Percentiles rank a stretch among this genome's conserved stretches.
Evolutionary conservation across 2,113 vertebrate genomes (phyloP).

Genomic region (Oenanthe oenanthe): DNA sequence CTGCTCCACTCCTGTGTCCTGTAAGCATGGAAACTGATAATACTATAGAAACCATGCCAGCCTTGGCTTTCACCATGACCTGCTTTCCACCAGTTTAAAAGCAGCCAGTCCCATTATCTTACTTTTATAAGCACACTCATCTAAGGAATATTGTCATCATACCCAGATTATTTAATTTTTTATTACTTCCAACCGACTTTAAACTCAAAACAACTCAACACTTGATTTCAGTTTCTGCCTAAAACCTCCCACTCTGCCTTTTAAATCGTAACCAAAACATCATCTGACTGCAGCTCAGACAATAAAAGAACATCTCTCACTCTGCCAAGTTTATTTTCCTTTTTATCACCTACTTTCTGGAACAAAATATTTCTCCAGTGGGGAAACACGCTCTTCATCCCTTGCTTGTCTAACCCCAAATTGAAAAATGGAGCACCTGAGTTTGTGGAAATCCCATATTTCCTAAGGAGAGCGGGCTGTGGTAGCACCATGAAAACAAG

Average conservation of each 20-base stretch:
- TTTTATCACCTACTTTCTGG: neutral
- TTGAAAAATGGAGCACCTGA: neutral
- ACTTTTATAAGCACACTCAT: neutral
- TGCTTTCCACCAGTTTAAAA: constrained; percentile 45
- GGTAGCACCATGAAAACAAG: neutral
- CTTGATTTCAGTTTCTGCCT: neutral
- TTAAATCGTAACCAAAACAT: neutral
- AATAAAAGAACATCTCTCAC: neutral
- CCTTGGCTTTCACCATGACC: constrained; percentile 39
- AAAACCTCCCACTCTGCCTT: neutral
- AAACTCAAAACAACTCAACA: neutral
- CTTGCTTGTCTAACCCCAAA: neutral
- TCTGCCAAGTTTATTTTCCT: neutral
- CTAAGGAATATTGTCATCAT: neutral
- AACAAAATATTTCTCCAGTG: neutral
- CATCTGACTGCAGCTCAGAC: neutral
- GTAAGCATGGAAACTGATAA: constrained; percentile 68
- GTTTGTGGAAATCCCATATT: neutral
- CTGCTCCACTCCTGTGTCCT: constrained; percentile 36
- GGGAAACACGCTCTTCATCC: neutral
- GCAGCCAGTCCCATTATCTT: constrained; percentile 10
- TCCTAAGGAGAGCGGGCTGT: neutral
- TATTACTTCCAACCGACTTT: constrained; percentile 3
- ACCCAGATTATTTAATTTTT: neutral
- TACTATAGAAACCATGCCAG: constrained; percentile 51